These are phyloP conservation scores for Hirtodrosophila confusa DNA, from an alignment of 2,888 invertebrate genomes.

Conservation along the genomic window DNA sequence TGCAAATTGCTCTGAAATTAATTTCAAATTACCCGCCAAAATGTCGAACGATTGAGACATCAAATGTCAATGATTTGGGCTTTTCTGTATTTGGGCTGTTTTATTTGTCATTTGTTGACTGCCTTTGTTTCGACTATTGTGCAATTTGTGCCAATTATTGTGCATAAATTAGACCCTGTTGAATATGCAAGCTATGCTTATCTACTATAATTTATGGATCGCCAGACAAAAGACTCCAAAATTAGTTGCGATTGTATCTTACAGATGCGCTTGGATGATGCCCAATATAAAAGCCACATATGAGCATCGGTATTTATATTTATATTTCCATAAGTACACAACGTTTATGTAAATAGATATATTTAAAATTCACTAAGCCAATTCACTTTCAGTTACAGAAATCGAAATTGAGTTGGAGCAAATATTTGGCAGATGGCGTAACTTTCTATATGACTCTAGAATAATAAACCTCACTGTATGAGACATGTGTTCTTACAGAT, in stretches of 20 bases:
- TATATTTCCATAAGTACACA: not conserved
- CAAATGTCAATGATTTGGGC: conserved; percentile 70
- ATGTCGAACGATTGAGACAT: conserved; percentile 74
- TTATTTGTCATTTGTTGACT: conserved; percentile 24
- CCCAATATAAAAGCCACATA: conserved; percentile 16
- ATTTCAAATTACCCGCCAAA: conserved; percentile 76
- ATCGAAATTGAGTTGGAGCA: conserved; percentile 16
- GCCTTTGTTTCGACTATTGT: conserved; percentile 56
- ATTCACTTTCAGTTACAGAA: conserved; percentile 20
- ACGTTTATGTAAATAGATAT: too few relatives aligned
- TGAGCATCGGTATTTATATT: not conserved
- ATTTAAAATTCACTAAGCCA: conserved; percentile 3
- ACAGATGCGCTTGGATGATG: conserved; percentile 41
- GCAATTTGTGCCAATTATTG: conserved; percentile 72
- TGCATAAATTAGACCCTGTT: conserved; percentile 68
- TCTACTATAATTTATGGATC: conserved; percentile 51
- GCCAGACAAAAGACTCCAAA: conserved; percentile 17
- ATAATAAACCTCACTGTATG: too few relatives aligned
- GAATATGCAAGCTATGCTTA: conserved; percentile 61
- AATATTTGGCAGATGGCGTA: conserved; percentile 7
- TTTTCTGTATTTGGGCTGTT: conserved; percentile 21
- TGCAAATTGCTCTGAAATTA: conserved; percentile 75
- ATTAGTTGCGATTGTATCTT: conserved; percentile 33
- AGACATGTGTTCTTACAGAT: too few relatives aligned
- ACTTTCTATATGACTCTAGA: conserved; percentile 4